A percentile compares a stretch with the other conserved stretches of the same genome.
Evolutionary conservation across 2,888 invertebrate species (phyloP).

Genomic region (Panopea generosa): DNA sequence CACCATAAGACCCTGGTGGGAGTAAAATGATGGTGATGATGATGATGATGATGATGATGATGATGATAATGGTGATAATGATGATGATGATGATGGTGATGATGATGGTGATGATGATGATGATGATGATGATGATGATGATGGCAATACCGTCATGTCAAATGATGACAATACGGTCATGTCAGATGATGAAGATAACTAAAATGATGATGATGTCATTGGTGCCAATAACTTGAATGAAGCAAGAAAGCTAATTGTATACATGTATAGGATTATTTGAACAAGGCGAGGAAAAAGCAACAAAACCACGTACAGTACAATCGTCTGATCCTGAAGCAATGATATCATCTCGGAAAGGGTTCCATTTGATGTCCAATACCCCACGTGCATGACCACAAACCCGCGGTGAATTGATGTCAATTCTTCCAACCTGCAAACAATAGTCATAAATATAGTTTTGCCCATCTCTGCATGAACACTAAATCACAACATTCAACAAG

Average conservation of each 20-base stretch:
- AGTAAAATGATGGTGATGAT: no score
- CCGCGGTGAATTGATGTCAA: conserved; percentile 96
- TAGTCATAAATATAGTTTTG: no score
- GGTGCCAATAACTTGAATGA: no score
- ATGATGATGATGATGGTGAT: conserved; percentile 16
- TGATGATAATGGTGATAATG: conserved; percentile 5
- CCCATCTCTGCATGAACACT: no score
- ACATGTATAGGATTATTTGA: no score
- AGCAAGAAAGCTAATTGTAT: no score
- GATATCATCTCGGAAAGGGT: conserved; percentile 98
- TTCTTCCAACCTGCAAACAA: conserved; percentile 92
- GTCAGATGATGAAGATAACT: no score
- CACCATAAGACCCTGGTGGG: no score
- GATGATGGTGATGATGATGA: conserved; percentile 21
- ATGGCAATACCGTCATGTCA: no score
- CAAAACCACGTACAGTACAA: conserved; percentile 90
- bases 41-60: conserved; percentile 9
- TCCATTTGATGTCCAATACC: conserved; percentile 98
- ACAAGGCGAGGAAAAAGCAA: neutral
- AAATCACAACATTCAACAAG: no score
- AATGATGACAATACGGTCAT: no score
- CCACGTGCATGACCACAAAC: conserved; percentile 99
- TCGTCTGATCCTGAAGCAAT: conserved; percentile 99
- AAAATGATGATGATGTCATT: no score
- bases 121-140: conserved; percentile 22